Conservation (phyloP, 2,888 invertebrate genomes). For the Lingula anatina region DNA sequence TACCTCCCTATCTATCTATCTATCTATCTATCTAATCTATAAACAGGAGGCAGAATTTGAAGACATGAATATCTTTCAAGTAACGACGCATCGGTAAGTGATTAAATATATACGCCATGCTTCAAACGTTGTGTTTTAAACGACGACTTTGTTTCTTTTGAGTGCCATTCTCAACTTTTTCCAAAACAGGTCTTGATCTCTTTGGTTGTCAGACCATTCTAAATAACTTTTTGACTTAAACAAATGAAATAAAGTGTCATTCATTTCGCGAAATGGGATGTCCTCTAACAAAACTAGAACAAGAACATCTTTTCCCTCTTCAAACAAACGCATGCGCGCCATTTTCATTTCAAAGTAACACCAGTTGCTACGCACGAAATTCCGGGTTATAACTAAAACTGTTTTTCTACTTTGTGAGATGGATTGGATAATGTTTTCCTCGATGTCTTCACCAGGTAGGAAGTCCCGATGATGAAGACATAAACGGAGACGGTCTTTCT, state of each 20-base stretch:
- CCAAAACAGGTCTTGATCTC: background rate
- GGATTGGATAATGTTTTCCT: background rate
- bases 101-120: too few relatives aligned
- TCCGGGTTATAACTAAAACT: background rate
- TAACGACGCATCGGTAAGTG: too few relatives aligned
- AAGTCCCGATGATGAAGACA: constrained; percentile 3
- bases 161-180: too few relatives aligned
- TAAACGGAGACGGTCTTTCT: background rate
- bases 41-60: too few relatives aligned
- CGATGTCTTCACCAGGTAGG: background rate
- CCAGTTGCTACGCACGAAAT: background rate
- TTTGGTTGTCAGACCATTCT: background rate
- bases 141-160: too few relatives aligned
- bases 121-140: too few relatives aligned
- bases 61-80: too few relatives aligned
- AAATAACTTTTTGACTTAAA: background rate
- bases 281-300: constrained; percentile 1
- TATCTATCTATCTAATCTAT: too few relatives aligned
- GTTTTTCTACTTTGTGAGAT: background rate
- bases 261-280: background rate
- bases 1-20: too few relatives aligned
- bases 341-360: background rate
- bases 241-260: background rate
- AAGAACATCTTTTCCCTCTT: background rate
- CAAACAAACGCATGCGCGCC: background rate